phyloP scores from a whole-genome alignment of 2,797 vertebrate genomes.

The Spheniscus humboldti region DNA sequence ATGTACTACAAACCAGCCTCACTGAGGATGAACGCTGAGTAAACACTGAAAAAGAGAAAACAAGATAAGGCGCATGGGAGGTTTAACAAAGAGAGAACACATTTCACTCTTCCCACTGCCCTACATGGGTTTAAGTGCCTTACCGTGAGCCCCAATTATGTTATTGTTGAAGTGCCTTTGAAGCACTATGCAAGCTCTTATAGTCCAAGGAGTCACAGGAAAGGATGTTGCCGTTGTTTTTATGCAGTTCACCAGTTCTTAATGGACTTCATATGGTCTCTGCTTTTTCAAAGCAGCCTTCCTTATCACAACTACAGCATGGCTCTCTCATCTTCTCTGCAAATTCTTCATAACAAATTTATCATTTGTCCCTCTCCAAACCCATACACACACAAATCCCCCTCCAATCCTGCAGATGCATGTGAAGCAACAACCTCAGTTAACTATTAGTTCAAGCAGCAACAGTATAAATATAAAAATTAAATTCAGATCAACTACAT shows the following conservation, averaged over 20 bases:
- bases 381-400: neutral
- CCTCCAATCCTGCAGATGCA: neutral
- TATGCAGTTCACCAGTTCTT: neutral
- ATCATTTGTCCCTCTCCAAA: neutral
- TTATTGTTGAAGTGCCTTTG: constrained; percentile 38
- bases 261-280: constrained; percentile 46
- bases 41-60: constrained; percentile 30
- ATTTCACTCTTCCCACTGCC: neutral
- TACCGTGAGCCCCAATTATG: neutral
- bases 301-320: neutral
- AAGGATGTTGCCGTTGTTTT: neutral
- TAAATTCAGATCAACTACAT: neutral
- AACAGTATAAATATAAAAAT: neutral
- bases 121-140: constrained; percentile 43
- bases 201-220: constrained; percentile 7
- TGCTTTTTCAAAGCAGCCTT: constrained; percentile 6
- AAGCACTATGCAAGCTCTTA: neutral
- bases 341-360: neutral
- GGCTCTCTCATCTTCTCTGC: neutral
- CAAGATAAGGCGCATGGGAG: constrained; percentile 9
- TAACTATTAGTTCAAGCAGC: neutral
- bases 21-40: neutral
- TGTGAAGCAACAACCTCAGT: neutral
- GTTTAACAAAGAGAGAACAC: constrained; percentile 36
- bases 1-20: neutral